phyloP scores from a whole-genome alignment of 2,888 invertebrate species.

The Pilophorus perplexus region DNA sequence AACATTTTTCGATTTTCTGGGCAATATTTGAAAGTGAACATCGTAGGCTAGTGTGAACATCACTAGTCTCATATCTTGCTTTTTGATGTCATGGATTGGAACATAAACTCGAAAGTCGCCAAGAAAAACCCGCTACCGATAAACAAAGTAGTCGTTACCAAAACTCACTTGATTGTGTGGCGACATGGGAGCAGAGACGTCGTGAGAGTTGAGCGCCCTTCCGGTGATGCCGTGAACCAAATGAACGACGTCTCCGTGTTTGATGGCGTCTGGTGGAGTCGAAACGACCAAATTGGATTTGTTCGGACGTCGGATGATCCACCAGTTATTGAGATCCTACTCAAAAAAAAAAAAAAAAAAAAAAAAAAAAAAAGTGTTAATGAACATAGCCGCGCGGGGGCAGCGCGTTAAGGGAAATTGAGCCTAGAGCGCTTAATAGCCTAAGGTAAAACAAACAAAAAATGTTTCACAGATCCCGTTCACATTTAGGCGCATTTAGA shows the following conservation, averaged over 20 bases:
- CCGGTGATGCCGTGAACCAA: constrained; percentile 91
- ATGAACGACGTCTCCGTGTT: constrained; percentile 89
- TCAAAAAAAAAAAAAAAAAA: background rate
- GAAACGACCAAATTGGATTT: constrained; percentile 75
- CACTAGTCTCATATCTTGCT: background rate
- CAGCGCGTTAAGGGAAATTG: too few relatives aligned
- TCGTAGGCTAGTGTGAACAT: background rate
- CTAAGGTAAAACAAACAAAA: background rate
- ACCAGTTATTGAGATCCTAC: constrained; percentile 96
- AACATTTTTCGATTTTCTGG: background rate
- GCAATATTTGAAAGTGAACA: background rate
- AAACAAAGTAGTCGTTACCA: too few relatives aligned
- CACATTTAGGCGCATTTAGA: too few relatives aligned
- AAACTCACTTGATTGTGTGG: constrained; percentile 73
- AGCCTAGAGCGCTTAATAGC: too few relatives aligned
- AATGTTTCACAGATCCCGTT: too few relatives aligned
- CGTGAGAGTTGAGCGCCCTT: constrained; percentile 88
- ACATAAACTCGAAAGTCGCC: background rate
- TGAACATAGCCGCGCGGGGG: too few relatives aligned
- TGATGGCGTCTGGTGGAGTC: constrained; percentile 73
- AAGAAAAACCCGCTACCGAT: background rate
- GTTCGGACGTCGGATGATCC: constrained; percentile 89
- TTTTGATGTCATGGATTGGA: background rate
- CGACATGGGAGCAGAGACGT: constrained; percentile 90
- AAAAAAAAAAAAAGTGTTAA: background rate